Percentiles rank a stretch among this genome's conserved stretches.
Conservation (phyloP, 2,113 vertebrate genomes). For the Numida meleagris region DNA sequence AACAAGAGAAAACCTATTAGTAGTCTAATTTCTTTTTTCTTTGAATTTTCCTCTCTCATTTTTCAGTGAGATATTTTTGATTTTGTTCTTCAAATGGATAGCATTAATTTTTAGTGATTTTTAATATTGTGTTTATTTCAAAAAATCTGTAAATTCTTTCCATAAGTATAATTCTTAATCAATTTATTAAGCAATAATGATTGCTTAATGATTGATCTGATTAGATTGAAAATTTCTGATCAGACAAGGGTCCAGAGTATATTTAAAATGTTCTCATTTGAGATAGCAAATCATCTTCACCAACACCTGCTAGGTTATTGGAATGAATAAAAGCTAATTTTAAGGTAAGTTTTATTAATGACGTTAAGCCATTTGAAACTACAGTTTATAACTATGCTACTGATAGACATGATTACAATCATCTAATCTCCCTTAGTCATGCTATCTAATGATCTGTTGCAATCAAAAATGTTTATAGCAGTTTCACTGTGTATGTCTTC, state of each 20-base stretch:
- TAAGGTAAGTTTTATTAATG: neutral
- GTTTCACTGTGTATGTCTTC: neutral
- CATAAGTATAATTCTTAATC: fast-evolving
- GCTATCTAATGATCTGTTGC: neutral
- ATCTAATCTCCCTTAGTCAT: neutral
- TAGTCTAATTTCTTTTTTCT: too few species aligned
- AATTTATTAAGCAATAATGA: neutral
- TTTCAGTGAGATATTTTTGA: neutral
- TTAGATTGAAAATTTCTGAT: neutral
- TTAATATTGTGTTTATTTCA: neutral
- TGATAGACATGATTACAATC: neutral
- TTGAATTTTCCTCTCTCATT: neutral
- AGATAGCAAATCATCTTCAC: neutral
- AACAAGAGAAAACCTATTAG: neutral
- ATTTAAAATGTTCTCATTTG: neutral
- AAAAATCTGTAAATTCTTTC: neutral
- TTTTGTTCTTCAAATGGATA: neutral
- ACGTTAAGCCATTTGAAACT: neutral
- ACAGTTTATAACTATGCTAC: neutral
- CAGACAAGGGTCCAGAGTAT: neutral
- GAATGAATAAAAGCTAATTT: neutral
- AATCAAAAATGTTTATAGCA: neutral
- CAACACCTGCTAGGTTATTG: neutral
- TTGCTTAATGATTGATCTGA: neutral
- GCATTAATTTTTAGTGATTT: neutral